Base-by-base conservation (phyloP, 2,797 vertebrate species). In the Myoxocephalus aenaeus region DNA sequence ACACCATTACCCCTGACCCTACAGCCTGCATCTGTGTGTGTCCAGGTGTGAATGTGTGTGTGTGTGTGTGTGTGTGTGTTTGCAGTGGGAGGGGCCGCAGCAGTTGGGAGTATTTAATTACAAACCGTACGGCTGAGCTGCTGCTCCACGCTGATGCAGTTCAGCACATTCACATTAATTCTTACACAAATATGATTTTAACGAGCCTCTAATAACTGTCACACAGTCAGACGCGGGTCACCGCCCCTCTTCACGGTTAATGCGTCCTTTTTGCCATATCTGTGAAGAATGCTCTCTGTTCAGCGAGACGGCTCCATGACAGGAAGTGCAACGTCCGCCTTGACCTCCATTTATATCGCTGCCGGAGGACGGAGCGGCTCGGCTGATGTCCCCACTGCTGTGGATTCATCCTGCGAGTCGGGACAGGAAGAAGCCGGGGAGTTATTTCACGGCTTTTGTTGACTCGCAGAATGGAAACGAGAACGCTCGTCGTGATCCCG, bases 1-100 rank as follows among this genome's bases (percentile, higher is more conserved):
- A 84, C 83, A 84, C 81, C 84, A 90, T 91, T 88, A 92, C 78
- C 87, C 81, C 79, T 90, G 85, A 91, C 89, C 89, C 86, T 79
- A 78, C 74, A 84, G 85, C 85, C 54, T 73, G 22, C 62, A 38
- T 73, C 58, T 36, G 27, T 70, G 67, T 56, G 58, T 48, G 72
- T 75, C 65, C 44, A 64, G 59, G 75, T 83, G 69, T 76, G 65
- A 34, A 22, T 50, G 18, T 51, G 46, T 44, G 29, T 51, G 57
- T 79, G 53, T 77, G 67, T 61, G 48, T 70, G 63, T 59, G 20
- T 42, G 29, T 32, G 38, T 53, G 65, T 61, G 20, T 11, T 54
- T 59, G 42, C 59, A 34, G 80, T 53, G 53, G 48, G 48, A 64
- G n/a, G 50, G 65, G 56, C 7, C 1, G 1, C 20, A 38, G 57